A percentile compares a stretch with the other conserved stretches of the same genome.
Evolutionary conservation across 2,797 vertebrate genomes (phyloP).

Genomic region (Mormyrops boulengeri): DNA sequence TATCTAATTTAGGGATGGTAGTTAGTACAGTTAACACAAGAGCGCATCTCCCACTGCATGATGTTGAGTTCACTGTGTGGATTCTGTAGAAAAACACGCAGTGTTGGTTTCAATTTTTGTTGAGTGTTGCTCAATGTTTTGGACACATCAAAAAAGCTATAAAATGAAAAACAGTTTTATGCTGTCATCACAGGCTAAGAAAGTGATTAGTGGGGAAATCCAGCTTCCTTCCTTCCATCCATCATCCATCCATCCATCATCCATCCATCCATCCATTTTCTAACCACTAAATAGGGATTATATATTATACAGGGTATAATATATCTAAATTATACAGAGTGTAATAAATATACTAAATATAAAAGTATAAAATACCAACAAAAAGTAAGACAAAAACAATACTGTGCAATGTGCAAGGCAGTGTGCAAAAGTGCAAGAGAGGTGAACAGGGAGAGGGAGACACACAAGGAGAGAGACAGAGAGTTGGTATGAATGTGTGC

Average conservation of each 20-base stretch:
- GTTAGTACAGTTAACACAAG: neutral
- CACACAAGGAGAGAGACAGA: neutral
- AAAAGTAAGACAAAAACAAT: neutral
- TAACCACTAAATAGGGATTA: neutral
- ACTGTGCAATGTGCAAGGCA: neutral
- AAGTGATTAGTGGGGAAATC: neutral
- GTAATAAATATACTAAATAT: neutral
- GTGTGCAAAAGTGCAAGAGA: neutral
- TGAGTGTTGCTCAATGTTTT: neutral
- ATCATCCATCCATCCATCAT: neutral
- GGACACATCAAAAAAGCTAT: neutral
- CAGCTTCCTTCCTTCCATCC: neutral
- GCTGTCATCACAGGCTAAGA: neutral
- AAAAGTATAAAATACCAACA: neutral
- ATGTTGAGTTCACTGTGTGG: neutral
- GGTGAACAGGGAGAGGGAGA: neutral
- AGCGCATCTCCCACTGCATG: neutral
- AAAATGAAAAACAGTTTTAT: neutral
- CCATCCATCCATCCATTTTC: neutral
- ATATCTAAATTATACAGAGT: neutral
- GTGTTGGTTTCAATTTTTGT: neutral
- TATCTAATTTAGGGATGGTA: neutral
- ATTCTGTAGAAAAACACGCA: neutral
- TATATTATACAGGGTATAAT: neutral
- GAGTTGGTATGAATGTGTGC: neutral